Conservation (phyloP, 2,888 invertebrate genomes). For the Synergus japonicus region DNA sequence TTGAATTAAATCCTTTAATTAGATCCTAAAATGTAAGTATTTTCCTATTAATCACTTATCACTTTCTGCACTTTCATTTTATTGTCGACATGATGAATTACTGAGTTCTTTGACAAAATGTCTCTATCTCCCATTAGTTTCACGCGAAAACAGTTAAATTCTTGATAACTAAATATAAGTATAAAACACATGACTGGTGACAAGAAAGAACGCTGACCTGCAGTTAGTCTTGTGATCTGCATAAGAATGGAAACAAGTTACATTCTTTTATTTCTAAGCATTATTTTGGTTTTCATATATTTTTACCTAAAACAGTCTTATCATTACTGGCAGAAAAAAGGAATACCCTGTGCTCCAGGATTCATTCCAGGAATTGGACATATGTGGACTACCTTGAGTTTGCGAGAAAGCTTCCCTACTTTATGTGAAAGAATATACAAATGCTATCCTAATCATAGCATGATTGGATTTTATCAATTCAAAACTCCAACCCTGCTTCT, state of each 20-base stretch:
- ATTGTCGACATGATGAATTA: no score
- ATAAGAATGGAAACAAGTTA: not conserved
- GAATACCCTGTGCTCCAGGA: slow-evolving; percentile 51
- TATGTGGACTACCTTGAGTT: slow-evolving; percentile 46
- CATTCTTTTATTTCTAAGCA: not conserved
- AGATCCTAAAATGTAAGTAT: no score
- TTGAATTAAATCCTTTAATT: no score
- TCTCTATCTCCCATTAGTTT: no score
- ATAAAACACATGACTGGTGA: no score
- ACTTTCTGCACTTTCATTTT: no score
- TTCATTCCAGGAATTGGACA: slow-evolving; percentile 60
- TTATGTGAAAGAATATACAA: slow-evolving; percentile 56
- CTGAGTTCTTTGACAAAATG: no score
- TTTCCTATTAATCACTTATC: no score
- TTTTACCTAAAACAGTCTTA: not conserved
- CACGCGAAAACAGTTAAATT: no score
- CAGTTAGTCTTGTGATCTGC: not conserved
- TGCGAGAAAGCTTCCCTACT: slow-evolving; percentile 35
- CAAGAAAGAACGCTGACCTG: not conserved
- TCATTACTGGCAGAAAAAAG: slow-evolving; percentile 56
- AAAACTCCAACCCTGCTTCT: slow-evolving; percentile 56
- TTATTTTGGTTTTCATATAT: not conserved
- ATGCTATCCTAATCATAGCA: slow-evolving; percentile 52
- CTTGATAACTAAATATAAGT: no score
- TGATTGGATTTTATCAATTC: slow-evolving; percentile 62